Evolutionary conservation across 2,113 vertebrate species (phyloP).

Genomic region (Nettapus auritus): DNA sequence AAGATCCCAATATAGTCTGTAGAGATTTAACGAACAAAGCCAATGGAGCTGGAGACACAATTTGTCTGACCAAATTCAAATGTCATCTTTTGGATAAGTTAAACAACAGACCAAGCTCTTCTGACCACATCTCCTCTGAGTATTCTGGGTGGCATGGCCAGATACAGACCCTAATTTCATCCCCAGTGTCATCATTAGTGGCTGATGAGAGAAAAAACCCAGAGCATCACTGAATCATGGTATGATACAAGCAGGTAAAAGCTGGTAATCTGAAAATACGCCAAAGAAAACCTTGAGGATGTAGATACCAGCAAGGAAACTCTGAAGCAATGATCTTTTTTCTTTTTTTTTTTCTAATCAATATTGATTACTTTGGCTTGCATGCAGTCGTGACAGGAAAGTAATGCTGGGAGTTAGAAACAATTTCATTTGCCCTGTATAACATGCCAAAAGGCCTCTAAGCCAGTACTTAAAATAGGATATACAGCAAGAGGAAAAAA

Average conservation of each 20-base stretch:
- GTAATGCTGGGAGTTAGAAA: neutral
- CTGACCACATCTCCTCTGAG: neutral
- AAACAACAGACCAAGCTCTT: neutral
- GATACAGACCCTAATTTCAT: too few relatives aligned
- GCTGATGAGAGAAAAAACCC: neutral
- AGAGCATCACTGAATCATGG: neutral
- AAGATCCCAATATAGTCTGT: neutral
- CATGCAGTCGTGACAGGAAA: neutral
- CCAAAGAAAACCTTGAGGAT: neutral
- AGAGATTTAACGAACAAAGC: neutral
- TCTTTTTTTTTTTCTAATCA: neutral
- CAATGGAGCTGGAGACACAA: fast-evolving
- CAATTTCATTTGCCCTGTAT: neutral
- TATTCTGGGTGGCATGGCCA: neutral
- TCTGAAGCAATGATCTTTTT: neutral
- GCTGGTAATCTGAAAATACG: neutral
- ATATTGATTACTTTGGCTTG: neutral
- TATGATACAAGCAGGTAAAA: neutral
- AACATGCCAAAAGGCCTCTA: neutral
- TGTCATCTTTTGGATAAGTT: neutral
- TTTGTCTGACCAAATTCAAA: neutral
- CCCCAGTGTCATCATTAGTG: neutral
- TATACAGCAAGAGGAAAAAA: neutral
- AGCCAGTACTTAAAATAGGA: neutral
- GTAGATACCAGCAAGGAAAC: neutral